A percentile compares a stretch with the other conserved stretches of the same genome.
phyloP scores from a whole-genome alignment of 2,888 invertebrate species.

The Gortyna flavago region DNA sequence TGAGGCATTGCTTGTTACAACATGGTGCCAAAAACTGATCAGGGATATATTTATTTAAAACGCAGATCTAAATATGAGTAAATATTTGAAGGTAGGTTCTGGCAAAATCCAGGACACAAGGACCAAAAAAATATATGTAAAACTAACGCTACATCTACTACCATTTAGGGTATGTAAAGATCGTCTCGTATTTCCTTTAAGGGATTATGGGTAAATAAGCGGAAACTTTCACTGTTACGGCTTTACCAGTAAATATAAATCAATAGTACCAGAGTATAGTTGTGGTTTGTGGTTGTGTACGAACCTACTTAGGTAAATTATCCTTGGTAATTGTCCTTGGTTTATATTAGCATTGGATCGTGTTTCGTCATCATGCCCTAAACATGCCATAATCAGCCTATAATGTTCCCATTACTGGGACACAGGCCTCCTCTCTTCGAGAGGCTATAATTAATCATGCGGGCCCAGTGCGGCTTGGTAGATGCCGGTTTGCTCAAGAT shows the following conservation, averaged over 20 bases:
- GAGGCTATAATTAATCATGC: too few species aligned
- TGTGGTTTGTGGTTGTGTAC: constrained; percentile 12
- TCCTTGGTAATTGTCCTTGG: too few species aligned
- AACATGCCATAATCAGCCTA: too few species aligned
- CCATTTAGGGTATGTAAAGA: neutral
- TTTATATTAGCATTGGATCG: neutral
- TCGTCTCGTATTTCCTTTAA: constrained; percentile 17
- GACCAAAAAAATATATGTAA: neutral
- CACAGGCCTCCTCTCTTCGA: too few species aligned
- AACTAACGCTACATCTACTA: neutral
- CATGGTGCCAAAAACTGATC: neutral
- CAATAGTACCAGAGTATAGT: neutral
- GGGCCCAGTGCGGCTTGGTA: too few species aligned
- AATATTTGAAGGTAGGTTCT: neutral
- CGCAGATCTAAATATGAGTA: neutral
- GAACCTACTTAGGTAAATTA: neutral
- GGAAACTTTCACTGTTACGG: constrained; percentile 31
- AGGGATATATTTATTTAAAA: neutral
- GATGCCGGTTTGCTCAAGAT: too few species aligned
- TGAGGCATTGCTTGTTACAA: neutral
- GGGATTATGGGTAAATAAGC: constrained; percentile 9
- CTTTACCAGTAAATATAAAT: neutral
- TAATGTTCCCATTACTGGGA: too few species aligned
- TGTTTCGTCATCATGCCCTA: constrained; percentile 2
- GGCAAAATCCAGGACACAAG: neutral